phyloP scores from a whole-genome alignment of 2,113 vertebrate species.

The Thinocorus orbignyianus region DNA sequence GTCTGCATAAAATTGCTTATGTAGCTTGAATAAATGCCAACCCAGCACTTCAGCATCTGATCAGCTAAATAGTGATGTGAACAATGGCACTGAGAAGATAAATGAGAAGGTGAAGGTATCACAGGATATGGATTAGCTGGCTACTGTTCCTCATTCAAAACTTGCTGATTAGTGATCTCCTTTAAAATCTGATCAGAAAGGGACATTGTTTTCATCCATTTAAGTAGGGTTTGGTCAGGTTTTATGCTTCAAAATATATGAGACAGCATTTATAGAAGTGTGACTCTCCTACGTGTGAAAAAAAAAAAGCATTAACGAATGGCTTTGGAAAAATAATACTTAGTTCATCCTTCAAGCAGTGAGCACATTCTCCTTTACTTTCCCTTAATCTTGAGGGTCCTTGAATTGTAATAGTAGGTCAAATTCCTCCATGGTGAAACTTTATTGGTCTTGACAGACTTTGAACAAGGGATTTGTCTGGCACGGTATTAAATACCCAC shows the following conservation, averaged over 20 bases:
- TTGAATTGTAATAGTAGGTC: conserved; percentile 4
- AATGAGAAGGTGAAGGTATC: conserved; percentile 41
- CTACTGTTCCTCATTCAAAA: conserved; percentile 29
- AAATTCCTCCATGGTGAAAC: not conserved
- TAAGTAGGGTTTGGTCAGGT: not conserved
- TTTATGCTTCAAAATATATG: conserved; percentile 9
- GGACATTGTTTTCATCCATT: conserved; percentile 34
- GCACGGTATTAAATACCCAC: not conserved
- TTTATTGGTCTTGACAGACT: not conserved
- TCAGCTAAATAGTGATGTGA: conserved; percentile 30
- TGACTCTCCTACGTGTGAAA: not conserved
- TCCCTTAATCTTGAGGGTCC: not conserved
- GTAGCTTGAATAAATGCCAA: conserved; percentile 41
- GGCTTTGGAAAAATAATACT: not conserved
- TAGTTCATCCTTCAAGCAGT: not conserved
- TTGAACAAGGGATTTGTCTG: not conserved
- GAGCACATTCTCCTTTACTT: not conserved
- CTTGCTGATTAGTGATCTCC: conserved; percentile 34
- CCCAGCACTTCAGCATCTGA: conserved; percentile 30
- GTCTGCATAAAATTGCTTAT: conserved; percentile 48
- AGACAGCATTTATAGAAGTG: not conserved
- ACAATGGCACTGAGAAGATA: conserved; percentile 23
- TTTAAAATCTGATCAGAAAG: conserved; percentile 43
- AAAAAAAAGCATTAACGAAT: not conserved
- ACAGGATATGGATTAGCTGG: conserved; percentile 20